Evolutionary conservation across 2,113 vertebrate species (phyloP), one percentile per base, ranked within the genome.

Genomic region (Tyrannus savana): DNA sequence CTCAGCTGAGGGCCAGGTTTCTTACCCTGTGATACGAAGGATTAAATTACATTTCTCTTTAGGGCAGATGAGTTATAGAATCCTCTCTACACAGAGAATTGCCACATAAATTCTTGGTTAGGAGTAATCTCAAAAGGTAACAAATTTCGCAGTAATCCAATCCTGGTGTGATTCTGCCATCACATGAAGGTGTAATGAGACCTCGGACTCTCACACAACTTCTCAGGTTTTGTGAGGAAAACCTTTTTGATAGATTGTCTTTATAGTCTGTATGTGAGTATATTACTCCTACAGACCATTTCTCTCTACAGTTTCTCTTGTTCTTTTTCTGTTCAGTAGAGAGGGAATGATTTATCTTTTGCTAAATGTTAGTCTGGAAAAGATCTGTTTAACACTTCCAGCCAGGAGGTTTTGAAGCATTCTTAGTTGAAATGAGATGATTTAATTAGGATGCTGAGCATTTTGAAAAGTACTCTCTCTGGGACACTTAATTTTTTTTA

Each of bases 321-420:
- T 85, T 60, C 66, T 67, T 46, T 83, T 87, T 80, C 91, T 83
- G 47, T 90, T 64, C 47, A 83, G 53, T 82, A 41, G 93, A 82
- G 74, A 90, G 39, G 79, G 67, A 94, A 50, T 91, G 59, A 90
- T 91, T 91, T 95, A 94, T 87, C 33, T 85, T 63, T 95, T 56
- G 67, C 66, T 88, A 96, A 92, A 89, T 64, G 58, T 92, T 94
- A 95, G 90, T 93, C 60, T 80, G 81, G 93, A 95, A 97, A 60
- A 71, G 89, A 90, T 68, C 86, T 95, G 55, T 95, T 95, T 86
- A 95, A 89, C 94, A 89, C 89, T 95, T 93, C 55, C 71, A 95
- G 68, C 39, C 93, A 90, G 76, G 52, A 92, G 93, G 66, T 93
- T 96, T 95, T 92, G 73, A 78, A 90, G 74, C 76, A 59, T n/a